Evolutionary conservation across 2,888 invertebrate species (phyloP).

Genomic region (Slavum lentiscoides): DNA sequence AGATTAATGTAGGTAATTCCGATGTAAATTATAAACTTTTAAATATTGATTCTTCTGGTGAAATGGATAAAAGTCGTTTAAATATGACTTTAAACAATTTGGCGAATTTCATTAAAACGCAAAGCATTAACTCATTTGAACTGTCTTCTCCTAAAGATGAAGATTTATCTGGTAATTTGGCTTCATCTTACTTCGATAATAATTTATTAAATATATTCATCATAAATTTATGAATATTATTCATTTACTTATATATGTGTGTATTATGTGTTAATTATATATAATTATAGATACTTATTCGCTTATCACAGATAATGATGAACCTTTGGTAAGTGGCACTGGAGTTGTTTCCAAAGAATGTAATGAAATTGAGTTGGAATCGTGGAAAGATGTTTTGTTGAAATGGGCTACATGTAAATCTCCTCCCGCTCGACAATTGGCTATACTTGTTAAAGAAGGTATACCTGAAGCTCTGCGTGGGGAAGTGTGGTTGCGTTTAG

Average conservation of each 20-base stretch:
- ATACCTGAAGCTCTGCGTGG: conserved; percentile 95
- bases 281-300: conserved; percentile 16
- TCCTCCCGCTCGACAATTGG: conserved; percentile 77
- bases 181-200: background rate
- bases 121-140: conserved; percentile 73
- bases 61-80: conserved; percentile 73
- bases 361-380: conserved; percentile 85
- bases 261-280: background rate
- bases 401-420: conserved; percentile 67
- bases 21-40: conserved; percentile 75
- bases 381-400: conserved; percentile 87
- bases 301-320: conserved; percentile 75
- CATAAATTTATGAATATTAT: too few relatives aligned
- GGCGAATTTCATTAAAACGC: conserved; percentile 73
- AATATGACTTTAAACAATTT: conserved; percentile 72
- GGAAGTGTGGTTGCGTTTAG: conserved; percentile 95
- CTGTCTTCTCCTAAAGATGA: conserved; percentile 73
- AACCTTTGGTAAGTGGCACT: conserved; percentile 95
- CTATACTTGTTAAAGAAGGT: conserved; percentile 79
- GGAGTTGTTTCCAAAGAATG: conserved; percentile 97
- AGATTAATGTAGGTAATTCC: conserved; percentile 42
- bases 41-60: conserved; percentile 78
- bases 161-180: conserved; percentile 69
- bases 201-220: too few relatives aligned
- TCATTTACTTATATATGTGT: too few relatives aligned